Conservation (phyloP, 2,113 vertebrate genomes). For the Paramisgurnus dabryanus region DNA sequence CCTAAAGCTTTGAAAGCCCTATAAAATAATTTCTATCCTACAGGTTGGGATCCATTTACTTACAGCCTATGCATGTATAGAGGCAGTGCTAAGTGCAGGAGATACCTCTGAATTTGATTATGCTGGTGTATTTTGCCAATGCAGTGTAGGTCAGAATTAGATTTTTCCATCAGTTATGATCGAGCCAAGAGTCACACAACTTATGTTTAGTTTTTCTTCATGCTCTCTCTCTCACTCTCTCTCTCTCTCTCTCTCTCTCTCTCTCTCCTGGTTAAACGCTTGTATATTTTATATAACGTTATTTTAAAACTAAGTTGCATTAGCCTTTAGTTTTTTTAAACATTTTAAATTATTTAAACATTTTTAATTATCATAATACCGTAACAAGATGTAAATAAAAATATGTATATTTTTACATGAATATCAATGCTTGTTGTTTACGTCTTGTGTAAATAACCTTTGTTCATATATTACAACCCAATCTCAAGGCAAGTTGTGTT, state of each 20-base stretch:
- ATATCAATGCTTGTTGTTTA: too few species aligned
- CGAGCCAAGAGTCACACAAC: constrained; percentile 44
- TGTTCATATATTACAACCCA: too few species aligned
- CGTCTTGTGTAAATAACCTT: too few species aligned
- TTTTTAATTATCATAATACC: too few species aligned
- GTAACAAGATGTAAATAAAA: too few species aligned
- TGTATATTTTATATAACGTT: too few species aligned
- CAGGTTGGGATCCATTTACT: constrained; percentile 25
- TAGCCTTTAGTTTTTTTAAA: too few species aligned
- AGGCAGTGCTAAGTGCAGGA: constrained; percentile 35
- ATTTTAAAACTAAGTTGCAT: too few species aligned
- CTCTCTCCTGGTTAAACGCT: not conserved
- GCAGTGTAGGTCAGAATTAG: constrained; percentile 48
- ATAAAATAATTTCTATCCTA: constrained; percentile 4
- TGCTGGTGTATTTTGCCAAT: constrained; percentile 44
- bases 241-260: not conserved
- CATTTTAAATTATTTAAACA: too few species aligned
- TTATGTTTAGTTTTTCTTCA: not conserved
- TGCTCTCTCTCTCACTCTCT: not conserved
- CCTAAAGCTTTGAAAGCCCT: constrained; percentile 14
- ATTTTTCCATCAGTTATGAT: constrained; percentile 50
- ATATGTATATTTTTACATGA: too few species aligned
- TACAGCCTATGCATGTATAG: constrained; percentile 16
- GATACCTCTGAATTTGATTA: constrained; percentile 37
- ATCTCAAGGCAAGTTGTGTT: too few species aligned